Evolutionary conservation across 2,113 vertebrate genomes (phyloP).

Genomic region (Oncorhynchus keta): DNA sequence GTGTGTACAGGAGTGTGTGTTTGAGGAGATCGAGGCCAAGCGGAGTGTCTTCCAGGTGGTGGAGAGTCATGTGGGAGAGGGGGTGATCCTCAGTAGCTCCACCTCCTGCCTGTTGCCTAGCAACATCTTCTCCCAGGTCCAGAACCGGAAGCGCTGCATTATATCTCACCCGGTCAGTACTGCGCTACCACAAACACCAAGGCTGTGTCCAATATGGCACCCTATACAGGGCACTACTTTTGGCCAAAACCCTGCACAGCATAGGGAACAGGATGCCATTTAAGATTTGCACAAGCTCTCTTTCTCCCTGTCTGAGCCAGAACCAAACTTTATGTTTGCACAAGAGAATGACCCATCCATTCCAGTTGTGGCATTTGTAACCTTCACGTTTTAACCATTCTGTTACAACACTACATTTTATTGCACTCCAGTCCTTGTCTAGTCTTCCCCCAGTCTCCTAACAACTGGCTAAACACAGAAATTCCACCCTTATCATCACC

Average conservation of each 20-base stretch:
- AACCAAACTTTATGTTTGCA: too few species aligned
- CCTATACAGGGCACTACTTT: neutral
- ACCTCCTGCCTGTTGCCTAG: constrained; percentile 92
- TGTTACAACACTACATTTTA: neutral
- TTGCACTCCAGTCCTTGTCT: neutral
- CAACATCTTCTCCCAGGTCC: constrained; percentile 82
- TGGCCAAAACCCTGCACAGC: neutral
- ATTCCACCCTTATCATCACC: constrained; percentile 22
- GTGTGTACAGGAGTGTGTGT: constrained; percentile 85
- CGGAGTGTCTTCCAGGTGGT: constrained; percentile 83
- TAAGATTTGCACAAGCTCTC: too few species aligned
- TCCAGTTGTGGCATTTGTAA: neutral
- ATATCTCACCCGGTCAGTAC: constrained; percentile 93
- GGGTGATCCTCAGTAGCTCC: constrained; percentile 88
- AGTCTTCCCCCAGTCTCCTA: neutral
- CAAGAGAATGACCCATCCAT: too few species aligned
- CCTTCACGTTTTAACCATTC: neutral
- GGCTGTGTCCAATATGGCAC: neutral
- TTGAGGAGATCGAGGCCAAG: constrained; percentile 88
- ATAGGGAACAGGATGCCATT: neutral
- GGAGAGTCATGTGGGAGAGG: constrained; percentile 76
- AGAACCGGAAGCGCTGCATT: constrained; percentile 83
- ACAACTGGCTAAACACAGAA: constrained; percentile 5
- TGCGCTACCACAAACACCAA: neutral
- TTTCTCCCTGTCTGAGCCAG: too few species aligned